Percentiles rank a stretch among this genome's conserved stretches.
These are phyloP conservation scores for Galago senegalensis DNA, from an alignment of 2,797 vertebrate species.

Conservation along the genomic window DNA sequence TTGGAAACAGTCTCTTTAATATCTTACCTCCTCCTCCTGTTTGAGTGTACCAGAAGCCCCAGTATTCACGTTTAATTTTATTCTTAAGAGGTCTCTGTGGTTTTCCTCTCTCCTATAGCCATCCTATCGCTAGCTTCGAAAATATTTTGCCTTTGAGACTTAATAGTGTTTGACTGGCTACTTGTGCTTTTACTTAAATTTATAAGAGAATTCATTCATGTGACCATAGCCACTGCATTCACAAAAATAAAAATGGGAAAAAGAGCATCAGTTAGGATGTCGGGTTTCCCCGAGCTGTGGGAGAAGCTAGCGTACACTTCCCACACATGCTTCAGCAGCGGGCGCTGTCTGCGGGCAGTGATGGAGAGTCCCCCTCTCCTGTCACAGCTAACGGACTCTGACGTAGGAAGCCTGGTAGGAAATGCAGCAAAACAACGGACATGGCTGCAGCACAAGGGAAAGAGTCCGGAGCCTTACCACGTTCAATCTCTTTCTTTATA, in stretches of 20 bases:
- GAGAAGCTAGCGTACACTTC: rapidly evolving
- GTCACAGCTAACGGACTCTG: background rate
- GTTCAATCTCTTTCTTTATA: background rate
- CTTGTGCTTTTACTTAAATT: background rate
- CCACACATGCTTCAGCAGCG: rapidly evolving
- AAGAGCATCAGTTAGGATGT: background rate
- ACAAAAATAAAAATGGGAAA: background rate
- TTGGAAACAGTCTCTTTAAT: background rate
- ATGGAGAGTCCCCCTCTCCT: too few relatives aligned
- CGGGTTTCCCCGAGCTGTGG: rapidly evolving
- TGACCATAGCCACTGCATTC: background rate
- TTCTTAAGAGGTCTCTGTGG: background rate
- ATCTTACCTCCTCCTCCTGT: background rate
- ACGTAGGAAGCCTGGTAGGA: background rate
- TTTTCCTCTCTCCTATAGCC: background rate
- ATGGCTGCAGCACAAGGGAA: rapidly evolving
- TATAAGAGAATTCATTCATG: background rate
- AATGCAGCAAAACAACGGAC: rapidly evolving
- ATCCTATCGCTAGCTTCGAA: background rate
- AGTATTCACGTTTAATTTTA: background rate
- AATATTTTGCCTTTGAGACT: background rate
- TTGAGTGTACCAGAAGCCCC: background rate
- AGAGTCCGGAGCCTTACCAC: background rate
- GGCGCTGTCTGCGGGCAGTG: rapidly evolving
- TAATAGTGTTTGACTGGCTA: background rate